phyloP scores from a whole-genome alignment of 1,140 invertebrate genomes.

The Fopius arisanus region DNA sequence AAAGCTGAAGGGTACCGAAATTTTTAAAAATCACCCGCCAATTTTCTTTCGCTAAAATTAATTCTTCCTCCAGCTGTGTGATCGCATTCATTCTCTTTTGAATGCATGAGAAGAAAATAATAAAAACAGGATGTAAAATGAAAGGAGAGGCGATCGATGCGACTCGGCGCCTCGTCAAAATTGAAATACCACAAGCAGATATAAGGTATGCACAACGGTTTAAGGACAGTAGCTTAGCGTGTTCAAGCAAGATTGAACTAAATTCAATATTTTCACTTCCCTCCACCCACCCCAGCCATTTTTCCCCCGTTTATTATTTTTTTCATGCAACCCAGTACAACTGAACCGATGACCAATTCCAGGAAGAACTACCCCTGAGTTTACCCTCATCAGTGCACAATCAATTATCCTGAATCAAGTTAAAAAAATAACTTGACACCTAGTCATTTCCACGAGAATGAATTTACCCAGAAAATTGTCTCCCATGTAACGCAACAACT shows the following conservation, averaged over 20 bases:
- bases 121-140: background rate
- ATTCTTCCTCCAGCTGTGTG: too few species aligned
- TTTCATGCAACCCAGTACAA: background rate
- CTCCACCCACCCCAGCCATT: background rate
- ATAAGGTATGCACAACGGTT: constrained; percentile 12
- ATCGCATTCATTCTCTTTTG: background rate
- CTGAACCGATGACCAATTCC: too few species aligned
- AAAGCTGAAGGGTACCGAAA: too few species aligned
- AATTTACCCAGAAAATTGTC: too few species aligned
- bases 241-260: constrained; percentile 5
- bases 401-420: too few species aligned
- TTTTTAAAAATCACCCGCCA: too few species aligned
- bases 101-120: background rate
- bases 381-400: too few species aligned
- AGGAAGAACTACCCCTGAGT: too few species aligned
- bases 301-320: background rate
- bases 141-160: background rate
- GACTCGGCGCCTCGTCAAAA: constrained; percentile 20
- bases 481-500: too few species aligned
- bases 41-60: too few species aligned
- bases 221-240: constrained; percentile 18
- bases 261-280: constrained; percentile 13
- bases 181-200: constrained; percentile 13
- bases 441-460: too few species aligned
- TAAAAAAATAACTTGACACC: too few species aligned